Base-by-base conservation (phyloP, 1,140 invertebrate genomes). In the Lepidurus arcticus region DNA sequence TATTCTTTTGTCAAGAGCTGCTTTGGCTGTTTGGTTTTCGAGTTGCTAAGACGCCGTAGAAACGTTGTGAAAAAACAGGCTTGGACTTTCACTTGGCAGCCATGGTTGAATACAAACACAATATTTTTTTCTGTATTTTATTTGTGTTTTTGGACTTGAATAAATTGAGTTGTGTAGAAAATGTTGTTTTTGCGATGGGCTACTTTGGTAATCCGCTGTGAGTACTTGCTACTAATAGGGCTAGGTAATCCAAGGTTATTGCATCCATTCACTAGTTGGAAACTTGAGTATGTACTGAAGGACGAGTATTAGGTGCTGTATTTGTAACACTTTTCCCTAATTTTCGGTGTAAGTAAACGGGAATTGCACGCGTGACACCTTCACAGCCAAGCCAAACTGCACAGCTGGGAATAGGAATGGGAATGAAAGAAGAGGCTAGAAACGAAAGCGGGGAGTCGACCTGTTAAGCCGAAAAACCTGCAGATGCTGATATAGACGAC, bases 391-490 rank as follows among this genome's bases (percentile, higher is more conserved):
- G 53, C 13, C 53, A 65, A 34, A 65, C 53, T 65, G 21, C 53
- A 65, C 53, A 65, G 53, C 21, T 65, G 53, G 53, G 53, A 65
- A 65, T 65, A 65, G 9, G 21, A 65, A 13, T 65, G 53, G 53
- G 53, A 65, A 65, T 65, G 53, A 65, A 65, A 65, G 53, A 65
- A 65, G 21, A 65, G 53, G 53, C 21, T 65, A 65, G 53, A 65
- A 65, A 65, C 53, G 53, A 65, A 65, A 65, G 53, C 53, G 13
- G 8, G 1, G 0, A 65, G 16, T 65, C 13, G 53, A 65, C 53
- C 53, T 65, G 53, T 65, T 65, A 65, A 65, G 53, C 53, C 53
- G 53, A 65, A 65, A 65, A 65, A 65, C 53, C 53, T 65, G 53
- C 53, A 65, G 53, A 65, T 65, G 53, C 53, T 65, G 53, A 65